Base-by-base conservation (phyloP, 2,113 vertebrate species). In the Pachypanchax playfairii region DNA sequence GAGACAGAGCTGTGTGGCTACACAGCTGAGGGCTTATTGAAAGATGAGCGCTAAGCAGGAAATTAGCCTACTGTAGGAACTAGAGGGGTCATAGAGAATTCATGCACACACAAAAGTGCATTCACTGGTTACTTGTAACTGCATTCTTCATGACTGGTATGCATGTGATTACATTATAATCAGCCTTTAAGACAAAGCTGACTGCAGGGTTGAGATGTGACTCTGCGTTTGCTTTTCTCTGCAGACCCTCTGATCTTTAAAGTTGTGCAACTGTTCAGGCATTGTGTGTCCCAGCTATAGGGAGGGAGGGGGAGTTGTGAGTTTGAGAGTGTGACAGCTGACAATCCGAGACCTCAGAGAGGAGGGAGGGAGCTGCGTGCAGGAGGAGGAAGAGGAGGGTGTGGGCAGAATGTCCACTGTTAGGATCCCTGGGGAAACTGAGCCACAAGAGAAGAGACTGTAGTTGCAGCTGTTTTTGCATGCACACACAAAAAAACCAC, bases 291-390 rank as follows among this genome's bases (percentile, higher is more conserved):
- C 86, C 82, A 88, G 73, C 85, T 89, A 75, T 67, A 51, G 20
- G 67, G 39, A 12, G 58, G 55, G 64, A 77, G 59, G 25, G n/a
- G 4, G 46, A 55, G 44, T 51, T 53, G 54, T 46, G 55, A 57
- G 59, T 70, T 72, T 81, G 84, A 73, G 87, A 88, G 87, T 80
- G 69, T 15, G 65, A 83, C 91, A 90, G 91, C 89, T 92, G 91
- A 85, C 76, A 48, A 63, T 50, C 75, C 43, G 52, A 46, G 68
- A 62, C 49, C 47, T 42, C 48, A 60, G 57, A 47, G 65, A 24
- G n/a, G 50, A 3, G n/a, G 54, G 24, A 21, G n/a, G 11, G 1
- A 25, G 26, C 14, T 38, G 14, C 18, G 38, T 6, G 1, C 11
- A 15, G 63, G 41, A 35, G 46, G 22, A 21, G 2, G n/a, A 22